phyloP scores from a whole-genome alignment of 2,888 invertebrate genomes.

The Podabrus alpinus region DNA sequence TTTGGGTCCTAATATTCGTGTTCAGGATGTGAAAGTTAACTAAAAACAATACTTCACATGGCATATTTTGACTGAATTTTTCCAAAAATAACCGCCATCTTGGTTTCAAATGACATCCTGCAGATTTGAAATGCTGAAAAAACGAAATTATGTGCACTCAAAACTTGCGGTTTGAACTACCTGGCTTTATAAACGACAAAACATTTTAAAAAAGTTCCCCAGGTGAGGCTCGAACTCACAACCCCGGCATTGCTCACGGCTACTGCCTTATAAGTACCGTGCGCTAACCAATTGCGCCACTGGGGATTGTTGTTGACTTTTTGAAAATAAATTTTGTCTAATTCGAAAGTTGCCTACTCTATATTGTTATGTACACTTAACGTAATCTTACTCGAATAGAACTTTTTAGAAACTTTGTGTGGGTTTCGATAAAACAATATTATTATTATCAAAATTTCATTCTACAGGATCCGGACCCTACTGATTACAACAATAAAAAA shows the following conservation, averaged over 20 bases:
- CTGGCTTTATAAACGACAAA: too few relatives aligned
- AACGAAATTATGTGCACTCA: too few relatives aligned
- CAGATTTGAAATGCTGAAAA: too few relatives aligned
- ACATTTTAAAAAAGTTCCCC: slow-evolving; percentile 69
- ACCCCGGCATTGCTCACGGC: slow-evolving; percentile 97
- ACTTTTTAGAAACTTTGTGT: neutral
- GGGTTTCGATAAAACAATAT: neutral
- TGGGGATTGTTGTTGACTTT: slow-evolving; percentile 73
- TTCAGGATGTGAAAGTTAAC: too few relatives aligned
- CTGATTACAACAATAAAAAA: neutral
- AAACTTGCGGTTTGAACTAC: too few relatives aligned
- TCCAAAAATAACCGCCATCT: too few relatives aligned
- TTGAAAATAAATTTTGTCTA: neutral
- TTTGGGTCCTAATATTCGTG: too few relatives aligned
- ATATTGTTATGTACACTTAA: too few relatives aligned
- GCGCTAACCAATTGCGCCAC: slow-evolving; percentile 99
- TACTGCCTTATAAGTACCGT: slow-evolving; percentile 99
- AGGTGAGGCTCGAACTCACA: slow-evolving; percentile 99
- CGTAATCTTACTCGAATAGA: neutral
- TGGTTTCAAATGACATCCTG: too few relatives aligned
- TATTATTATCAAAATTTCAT: neutral
- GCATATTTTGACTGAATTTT: too few relatives aligned
- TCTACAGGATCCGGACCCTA: neutral
- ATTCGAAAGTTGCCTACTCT: neutral
- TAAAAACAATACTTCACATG: too few relatives aligned